A percentile compares a stretch with the other conserved stretches of the same genome.
These are phyloP conservation scores for Sinocyclocheilus grahami DNA, from an alignment of 2,113 vertebrate species.

Conservation along the genomic window DNA sequence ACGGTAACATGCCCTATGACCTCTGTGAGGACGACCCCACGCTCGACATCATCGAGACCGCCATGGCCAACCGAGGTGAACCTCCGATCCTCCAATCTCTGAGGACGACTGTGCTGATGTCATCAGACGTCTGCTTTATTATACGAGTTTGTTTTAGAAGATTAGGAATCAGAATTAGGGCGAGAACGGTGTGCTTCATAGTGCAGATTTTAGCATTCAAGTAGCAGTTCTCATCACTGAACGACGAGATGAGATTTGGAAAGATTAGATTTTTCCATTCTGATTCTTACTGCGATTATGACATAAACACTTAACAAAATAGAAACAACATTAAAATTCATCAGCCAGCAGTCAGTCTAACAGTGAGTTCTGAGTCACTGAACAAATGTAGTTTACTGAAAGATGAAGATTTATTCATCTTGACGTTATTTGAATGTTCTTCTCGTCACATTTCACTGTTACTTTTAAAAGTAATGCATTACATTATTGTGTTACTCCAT, in stretches of 20 bases:
- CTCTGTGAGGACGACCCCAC: conserved; percentile 97
- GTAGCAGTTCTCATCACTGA: background rate
- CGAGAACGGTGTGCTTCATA: background rate
- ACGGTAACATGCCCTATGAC: conserved; percentile 98
- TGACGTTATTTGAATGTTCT: background rate
- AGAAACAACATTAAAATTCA: background rate
- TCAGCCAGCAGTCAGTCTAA: background rate
- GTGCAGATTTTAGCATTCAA: background rate
- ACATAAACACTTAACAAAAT: background rate
- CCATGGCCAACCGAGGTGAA: conserved; percentile 95
- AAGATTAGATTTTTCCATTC: background rate
- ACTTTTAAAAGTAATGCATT: too few relatives aligned
- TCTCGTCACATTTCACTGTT: background rate
- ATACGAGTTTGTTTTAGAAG: background rate
- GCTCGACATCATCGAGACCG: conserved; percentile 95
- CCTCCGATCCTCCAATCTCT: background rate
- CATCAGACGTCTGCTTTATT: background rate
- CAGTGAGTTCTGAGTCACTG: background rate
- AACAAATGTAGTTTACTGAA: background rate
- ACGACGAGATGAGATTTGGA: background rate
- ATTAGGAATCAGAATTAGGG: background rate
- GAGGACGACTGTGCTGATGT: background rate
- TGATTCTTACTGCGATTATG: background rate
- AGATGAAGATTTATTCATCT: background rate
- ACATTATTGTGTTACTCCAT: too few relatives aligned